Percentiles rank a stretch among this genome's conserved stretches.
Conservation (phyloP, 1,140 invertebrate genomes). For the Caerostris darwini region DNA sequence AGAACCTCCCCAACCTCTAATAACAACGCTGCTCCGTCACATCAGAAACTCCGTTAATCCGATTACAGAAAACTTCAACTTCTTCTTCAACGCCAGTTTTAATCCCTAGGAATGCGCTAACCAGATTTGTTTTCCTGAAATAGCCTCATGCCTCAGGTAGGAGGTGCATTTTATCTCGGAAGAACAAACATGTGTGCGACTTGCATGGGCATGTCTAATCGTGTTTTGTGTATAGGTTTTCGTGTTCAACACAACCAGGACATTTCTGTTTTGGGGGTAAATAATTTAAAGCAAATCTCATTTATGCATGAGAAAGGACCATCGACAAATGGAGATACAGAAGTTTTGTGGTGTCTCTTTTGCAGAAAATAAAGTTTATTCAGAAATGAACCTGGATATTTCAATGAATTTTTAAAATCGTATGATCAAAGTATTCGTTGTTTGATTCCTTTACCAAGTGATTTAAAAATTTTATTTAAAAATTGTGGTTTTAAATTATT, state of each 20-base stretch:
- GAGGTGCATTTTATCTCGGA: background rate
- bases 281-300: background rate
- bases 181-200: background rate
- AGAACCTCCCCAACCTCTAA: background rate
- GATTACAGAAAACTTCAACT: conserved; percentile 30
- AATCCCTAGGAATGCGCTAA: conserved; percentile 4
- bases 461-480: too few relatives aligned
- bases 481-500: too few relatives aligned
- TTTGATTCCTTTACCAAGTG: too few relatives aligned
- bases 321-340: background rate
- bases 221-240: background rate
- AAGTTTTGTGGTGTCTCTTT: too few relatives aligned
- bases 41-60: conserved; percentile 7
- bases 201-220: background rate
- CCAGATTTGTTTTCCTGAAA: conserved; percentile 8
- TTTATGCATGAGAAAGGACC: background rate
- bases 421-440: too few relatives aligned
- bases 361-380: too few relatives aligned
- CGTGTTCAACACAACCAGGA: background rate
- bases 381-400: too few relatives aligned
- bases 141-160: background rate
- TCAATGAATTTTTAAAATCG: too few relatives aligned
- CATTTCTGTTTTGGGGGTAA: background rate
- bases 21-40: conserved; percentile 21
- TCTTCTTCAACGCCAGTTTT: conserved; percentile 1